phyloP scores from a whole-genome alignment of 2,888 invertebrate genomes.

The Synanthedon formicaeformis region DNA sequence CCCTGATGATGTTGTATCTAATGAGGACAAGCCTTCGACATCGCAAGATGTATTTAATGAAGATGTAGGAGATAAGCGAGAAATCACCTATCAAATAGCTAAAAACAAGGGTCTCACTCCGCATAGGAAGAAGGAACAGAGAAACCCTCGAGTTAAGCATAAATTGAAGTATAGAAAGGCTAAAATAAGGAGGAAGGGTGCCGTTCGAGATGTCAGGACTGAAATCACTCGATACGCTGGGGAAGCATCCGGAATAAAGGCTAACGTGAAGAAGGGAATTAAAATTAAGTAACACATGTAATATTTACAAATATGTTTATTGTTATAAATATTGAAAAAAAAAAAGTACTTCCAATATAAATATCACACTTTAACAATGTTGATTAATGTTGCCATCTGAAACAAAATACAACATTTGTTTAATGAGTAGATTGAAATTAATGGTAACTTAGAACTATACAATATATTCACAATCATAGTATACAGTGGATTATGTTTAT shows the following conservation, averaged over 20 bases:
- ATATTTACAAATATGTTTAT: neutral
- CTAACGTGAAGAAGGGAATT: conserved; percentile 88
- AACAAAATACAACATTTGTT: conserved; percentile 20
- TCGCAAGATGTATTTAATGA: conserved; percentile 32
- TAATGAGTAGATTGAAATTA: neutral
- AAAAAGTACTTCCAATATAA: neutral
- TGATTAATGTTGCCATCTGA: conserved; percentile 61
- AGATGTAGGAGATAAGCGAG: conserved; percentile 74
- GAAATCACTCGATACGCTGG: conserved; percentile 89
- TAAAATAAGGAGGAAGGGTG: conserved; percentile 91
- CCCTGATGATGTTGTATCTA: conserved; percentile 30
- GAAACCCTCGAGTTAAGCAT: conserved; percentile 96
- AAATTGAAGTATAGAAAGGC: conserved; percentile 93
- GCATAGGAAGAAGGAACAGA: conserved; percentile 88
- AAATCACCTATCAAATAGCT: conserved; percentile 92
- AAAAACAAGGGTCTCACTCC: conserved; percentile 97
- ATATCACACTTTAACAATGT: conserved; percentile 1
- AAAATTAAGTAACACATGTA: conserved; percentile 78
- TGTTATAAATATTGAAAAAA: neutral
- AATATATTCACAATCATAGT: too few species aligned
- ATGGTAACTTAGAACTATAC: neutral
- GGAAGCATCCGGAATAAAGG: conserved; percentile 94
- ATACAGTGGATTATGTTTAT: too few species aligned
- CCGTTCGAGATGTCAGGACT: conserved; percentile 85
- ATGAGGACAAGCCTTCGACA: conserved; percentile 41